These are phyloP conservation scores for Liolophura sinensis DNA, from an alignment of 1,140 invertebrate genomes.

Conservation along the genomic window DNA sequence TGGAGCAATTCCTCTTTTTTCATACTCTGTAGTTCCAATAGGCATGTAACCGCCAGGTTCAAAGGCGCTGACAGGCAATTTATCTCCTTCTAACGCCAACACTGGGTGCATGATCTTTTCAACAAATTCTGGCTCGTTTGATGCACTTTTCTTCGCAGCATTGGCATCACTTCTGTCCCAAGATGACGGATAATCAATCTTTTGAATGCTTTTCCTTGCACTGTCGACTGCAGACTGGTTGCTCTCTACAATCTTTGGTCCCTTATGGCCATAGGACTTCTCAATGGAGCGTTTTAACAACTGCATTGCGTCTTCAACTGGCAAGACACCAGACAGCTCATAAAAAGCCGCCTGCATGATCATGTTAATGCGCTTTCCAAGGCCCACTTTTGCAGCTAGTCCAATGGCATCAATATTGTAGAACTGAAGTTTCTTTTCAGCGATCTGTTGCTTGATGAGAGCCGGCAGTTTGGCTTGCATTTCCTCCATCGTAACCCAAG, in stretches of 20 bases:
- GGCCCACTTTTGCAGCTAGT: constrained; percentile 10
- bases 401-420: constrained; percentile 21
- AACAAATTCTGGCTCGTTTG: constrained; percentile 16
- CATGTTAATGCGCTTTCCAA: constrained; percentile 22
- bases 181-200: constrained; percentile 14
- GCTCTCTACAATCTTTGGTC: constrained; percentile 15
- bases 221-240: constrained; percentile 14
- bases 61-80: constrained; percentile 20
- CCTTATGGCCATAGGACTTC: constrained; percentile 18
- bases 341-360: constrained; percentile 24
- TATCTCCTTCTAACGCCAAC: constrained; percentile 20
- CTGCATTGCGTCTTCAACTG: constrained; percentile 10
- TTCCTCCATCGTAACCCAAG: constrained; percentile 13
- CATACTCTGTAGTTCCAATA: constrained; percentile 15
- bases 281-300: constrained; percentile 18
- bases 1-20: constrained; percentile 22
- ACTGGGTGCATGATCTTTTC: constrained; percentile 20
- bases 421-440: constrained; percentile 17
- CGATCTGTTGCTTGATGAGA: constrained; percentile 11
- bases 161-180: constrained; percentile 1
- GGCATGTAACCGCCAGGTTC: constrained; percentile 21
- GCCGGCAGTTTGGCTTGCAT: constrained; percentile 18
- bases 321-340: constrained; percentile 16
- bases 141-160: neutral
- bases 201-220: constrained; percentile 8